Conservation (phyloP, 2,113 vertebrate genomes). For the Heterochromis multidens region DNA sequence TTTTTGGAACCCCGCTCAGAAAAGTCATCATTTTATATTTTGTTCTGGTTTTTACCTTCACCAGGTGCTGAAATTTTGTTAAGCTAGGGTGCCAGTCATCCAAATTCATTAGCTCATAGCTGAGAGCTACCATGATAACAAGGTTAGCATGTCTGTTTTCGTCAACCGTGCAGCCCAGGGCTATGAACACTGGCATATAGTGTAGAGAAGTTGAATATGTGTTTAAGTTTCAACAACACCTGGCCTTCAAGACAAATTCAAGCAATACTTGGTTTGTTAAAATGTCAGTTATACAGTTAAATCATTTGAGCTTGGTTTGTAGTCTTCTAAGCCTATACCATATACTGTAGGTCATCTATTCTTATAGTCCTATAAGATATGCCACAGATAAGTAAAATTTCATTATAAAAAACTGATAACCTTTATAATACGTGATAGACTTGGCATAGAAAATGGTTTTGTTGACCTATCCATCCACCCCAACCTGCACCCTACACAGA, state of each 20-base stretch:
- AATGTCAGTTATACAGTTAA: accelerated
- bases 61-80: neutral
- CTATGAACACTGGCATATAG: neutral
- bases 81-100: neutral
- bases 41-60: neutral
- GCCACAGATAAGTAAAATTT: neutral
- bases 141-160: neutral
- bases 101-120: neutral
- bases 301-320: neutral
- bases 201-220: neutral
- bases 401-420: neutral
- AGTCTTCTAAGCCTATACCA: neutral
- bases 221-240: neutral
- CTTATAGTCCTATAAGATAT: neutral
- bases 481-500: neutral
- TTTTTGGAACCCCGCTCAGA: neutral
- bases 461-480: neutral
- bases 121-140: neutral
- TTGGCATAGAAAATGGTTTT: neutral
- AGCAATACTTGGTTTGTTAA: neutral
- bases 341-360: neutral
- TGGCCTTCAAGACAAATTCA: neutral
- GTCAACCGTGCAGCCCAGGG: neutral
- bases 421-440: neutral
- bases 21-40: neutral